Evolutionary conservation across 1,140 invertebrate genomes (phyloP), one percentile per base, ranked within the genome.

Genomic region (Atta cephalotes): DNA sequence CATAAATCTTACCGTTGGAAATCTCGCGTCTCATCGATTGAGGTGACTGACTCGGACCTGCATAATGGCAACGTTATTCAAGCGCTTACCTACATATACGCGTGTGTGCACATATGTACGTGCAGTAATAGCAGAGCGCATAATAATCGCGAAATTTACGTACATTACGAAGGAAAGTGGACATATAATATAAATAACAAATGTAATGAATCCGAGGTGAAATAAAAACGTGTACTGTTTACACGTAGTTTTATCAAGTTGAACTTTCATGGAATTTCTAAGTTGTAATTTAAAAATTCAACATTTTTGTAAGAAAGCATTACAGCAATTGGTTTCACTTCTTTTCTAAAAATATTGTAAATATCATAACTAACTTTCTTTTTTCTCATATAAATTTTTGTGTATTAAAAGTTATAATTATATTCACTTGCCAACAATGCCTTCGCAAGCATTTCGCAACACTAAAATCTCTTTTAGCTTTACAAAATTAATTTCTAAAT

Each of bases 21-120:
- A 85, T 85, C 82, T 85, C 74, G 49, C 39, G 16, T 84, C 25
- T 56, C 76, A 85, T 85, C 74, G 82, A 85, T 85, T 51, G 45
- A 85, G 82, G 74, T 85, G 71, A 85, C 82, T 79, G 60, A 66
- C 82, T 66, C n/a, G 31, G 35, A 80, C 49, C 62, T 65, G 49
- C 39, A 51, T 82, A 74, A 82, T 60, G 39, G 35, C 28, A 72
- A 60, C 35, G 51, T 53, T 66, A 77, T 21, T 77, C 49, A 28
- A 51, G 21, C 9, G 35, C 28, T 39, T n/a, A 16, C 14, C 14
- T 4, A 16, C 10, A 21, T 28, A 28, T 14, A 9, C 39, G 60
- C 21, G 74, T 25, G 58, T 16, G 74, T 25, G 39, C 16, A 35
- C 25, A 62, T 66, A 35, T 35, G 21, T 49, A 56, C 21, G 51